Evolutionary conservation across 2,113 vertebrate species (phyloP), one percentile per base, ranked within the genome.

Genomic region (Hylia prasina): DNA sequence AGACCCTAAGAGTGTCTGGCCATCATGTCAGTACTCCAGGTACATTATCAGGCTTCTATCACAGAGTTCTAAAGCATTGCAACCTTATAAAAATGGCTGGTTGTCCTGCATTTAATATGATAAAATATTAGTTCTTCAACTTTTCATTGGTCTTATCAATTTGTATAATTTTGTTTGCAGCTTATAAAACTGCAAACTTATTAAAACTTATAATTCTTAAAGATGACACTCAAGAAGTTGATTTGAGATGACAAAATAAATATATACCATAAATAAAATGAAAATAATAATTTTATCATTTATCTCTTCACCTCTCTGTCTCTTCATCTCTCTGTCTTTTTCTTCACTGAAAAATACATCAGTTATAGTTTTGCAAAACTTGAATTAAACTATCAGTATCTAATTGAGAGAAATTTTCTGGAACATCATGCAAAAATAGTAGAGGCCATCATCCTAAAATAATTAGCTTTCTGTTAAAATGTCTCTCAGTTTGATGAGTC

Each of bases 401-500:
- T 73, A 89, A 68, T 89, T 50, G 75, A 58, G 70, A 69, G 33
- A 48, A 64, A 78, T 69, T 71, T 94, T 28, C 56, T 82, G 75
- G 69, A 87, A 85, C 25, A 7, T 47, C 53, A 18, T 45, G 47
- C 61, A 68, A 84, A 91, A 68, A 47, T 30, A 28, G 11, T 28
- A 71, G 15, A 87, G 65, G 53, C n/a, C 33, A 25, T n/a, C 24
- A 75, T 79, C 13, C 4, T 23, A 42, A 45, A 58, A 64, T 71
- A 53, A 69, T 50, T n/a, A 35, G 3, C 16, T 80, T 25, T 45
- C 23, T 83, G 50, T 61, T 64, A 17, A 25, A 66, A 44, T 90
- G 50, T 68, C 85, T 89, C 85, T 75, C 73, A 72, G 65, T 89
- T 96, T 82, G n/a, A 64, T 92, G 60, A 85, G 56, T 54, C 76